Evolutionary conservation across 1,140 invertebrate genomes (phyloP).

Genomic region (Lycorma delicatula): DNA sequence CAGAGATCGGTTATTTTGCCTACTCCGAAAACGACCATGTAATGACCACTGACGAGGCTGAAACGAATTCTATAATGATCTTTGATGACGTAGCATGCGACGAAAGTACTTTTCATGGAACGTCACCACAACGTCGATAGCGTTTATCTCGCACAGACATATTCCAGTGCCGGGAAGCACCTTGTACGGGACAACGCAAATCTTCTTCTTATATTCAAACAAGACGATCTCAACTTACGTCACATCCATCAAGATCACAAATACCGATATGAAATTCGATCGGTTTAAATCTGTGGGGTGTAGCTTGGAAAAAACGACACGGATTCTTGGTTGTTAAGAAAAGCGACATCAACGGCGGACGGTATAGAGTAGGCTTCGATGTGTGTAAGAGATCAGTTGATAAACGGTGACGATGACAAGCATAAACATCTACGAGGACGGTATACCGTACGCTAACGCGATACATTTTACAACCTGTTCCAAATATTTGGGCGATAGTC

Average conservation of each 20-base stretch:
- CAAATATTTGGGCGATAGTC: background rate
- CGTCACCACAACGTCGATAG: no score
- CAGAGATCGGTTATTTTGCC: no score
- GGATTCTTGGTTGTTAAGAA: no score
- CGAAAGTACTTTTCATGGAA: no score
- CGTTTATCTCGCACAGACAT: conserved; percentile 37
- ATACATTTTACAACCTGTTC: background rate
- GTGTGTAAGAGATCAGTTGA: conserved; percentile 17
- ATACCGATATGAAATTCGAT: no score
- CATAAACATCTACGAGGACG: background rate
- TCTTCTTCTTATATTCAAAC: conserved; percentile 35
- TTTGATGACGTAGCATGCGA: conserved; percentile 37
- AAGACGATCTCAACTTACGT: conserved; percentile 37
- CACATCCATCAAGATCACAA: conserved; percentile 36
- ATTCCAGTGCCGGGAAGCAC: conserved; percentile 35
- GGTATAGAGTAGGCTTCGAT: conserved; percentile 21
- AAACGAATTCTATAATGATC: conserved; percentile 32
- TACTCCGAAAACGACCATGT: no score
- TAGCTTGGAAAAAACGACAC: no score
- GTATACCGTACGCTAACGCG: background rate
- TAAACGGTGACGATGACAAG: background rate
- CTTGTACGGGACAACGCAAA: conserved; percentile 37
- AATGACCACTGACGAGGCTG: conserved; percentile 18
- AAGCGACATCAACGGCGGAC: conserved; percentile 20
- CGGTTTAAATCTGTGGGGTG: no score